phyloP scores from a whole-genome alignment of 2,888 invertebrate species.

The Pyrochroa serraticornis region DNA sequence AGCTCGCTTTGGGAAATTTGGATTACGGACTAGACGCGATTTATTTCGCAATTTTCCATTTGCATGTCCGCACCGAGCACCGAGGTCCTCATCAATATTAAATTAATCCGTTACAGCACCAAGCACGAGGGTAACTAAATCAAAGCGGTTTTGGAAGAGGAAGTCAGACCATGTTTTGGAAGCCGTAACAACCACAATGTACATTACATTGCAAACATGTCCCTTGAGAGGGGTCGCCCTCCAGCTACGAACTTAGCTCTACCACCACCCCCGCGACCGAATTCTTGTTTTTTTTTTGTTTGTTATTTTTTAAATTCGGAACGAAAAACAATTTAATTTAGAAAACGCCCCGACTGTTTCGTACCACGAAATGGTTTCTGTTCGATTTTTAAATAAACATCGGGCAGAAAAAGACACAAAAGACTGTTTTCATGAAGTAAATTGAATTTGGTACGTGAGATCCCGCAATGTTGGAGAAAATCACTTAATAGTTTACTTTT shows the following conservation, averaged over 20 bases:
- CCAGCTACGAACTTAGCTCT: too few relatives aligned
- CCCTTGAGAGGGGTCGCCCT: neutral
- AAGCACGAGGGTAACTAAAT: neutral
- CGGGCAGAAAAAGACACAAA: neutral
- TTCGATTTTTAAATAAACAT: slow-evolving; percentile 10
- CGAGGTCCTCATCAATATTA: slow-evolving; percentile 4
- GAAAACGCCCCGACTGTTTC: neutral
- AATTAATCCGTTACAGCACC: slow-evolving; percentile 4
- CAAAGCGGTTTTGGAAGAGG: slow-evolving; percentile 2
- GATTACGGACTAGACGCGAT: too few relatives aligned
- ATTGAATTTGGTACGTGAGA: slow-evolving; percentile 13
- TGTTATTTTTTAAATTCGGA: too few relatives aligned
- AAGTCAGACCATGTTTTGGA: slow-evolving; percentile 5
- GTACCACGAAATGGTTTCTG: neutral
- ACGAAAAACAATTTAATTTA: neutral
- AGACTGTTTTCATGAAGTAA: neutral
- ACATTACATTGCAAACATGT: neutral
- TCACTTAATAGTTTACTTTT: too few relatives aligned
- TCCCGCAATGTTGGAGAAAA: neutral
- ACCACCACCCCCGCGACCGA: too few relatives aligned
- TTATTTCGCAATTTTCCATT: slow-evolving; percentile 2
- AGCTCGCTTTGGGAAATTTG: too few relatives aligned
- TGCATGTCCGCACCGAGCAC: slow-evolving; percentile 5
- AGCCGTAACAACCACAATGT: slow-evolving; percentile 5
- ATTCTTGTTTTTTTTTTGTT: too few relatives aligned